Evolutionary conservation across 2,888 invertebrate species (phyloP).

Genomic region (Nemapogon koenigi): DNA sequence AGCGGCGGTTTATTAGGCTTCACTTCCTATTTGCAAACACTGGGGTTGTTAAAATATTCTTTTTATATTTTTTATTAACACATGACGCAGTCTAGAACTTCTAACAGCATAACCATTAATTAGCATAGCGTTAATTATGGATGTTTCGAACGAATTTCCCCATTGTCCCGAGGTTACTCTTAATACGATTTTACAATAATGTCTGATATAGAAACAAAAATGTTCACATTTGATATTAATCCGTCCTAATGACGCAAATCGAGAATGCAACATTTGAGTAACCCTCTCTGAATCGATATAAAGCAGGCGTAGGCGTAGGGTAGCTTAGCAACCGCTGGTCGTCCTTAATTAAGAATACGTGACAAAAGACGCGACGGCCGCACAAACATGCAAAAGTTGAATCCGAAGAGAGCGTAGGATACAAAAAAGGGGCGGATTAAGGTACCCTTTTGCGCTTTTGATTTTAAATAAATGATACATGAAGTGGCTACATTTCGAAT

Average conservation of each 20-base stretch:
- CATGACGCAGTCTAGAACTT: no score
- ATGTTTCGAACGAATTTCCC: no score
- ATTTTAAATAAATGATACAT: slow-evolving; percentile 59
- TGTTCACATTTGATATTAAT: no score
- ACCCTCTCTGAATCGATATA: slow-evolving; percentile 38
- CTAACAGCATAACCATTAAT: no score
- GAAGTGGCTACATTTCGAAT: slow-evolving; percentile 61
- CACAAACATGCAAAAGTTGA: slow-evolving; percentile 52
- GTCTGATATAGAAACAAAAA: no score
- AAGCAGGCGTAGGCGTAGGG: slow-evolving; percentile 38
- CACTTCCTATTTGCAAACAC: slow-evolving; percentile 56
- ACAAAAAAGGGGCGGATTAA: slow-evolving; percentile 61
- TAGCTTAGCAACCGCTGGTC: slow-evolving; percentile 41
- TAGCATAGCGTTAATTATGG: no score
- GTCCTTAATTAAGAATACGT: slow-evolving; percentile 66
- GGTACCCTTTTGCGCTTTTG: slow-evolving; percentile 63
- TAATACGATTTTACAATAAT: no score
- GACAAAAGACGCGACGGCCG: slow-evolving; percentile 64
- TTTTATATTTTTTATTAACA: slow-evolving; percentile 6
- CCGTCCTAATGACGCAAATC: no score
- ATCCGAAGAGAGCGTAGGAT: slow-evolving; percentile 17
- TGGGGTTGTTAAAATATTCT: slow-evolving; percentile 27
- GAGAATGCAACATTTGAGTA: slow-evolving; percentile 5
- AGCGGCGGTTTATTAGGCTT: slow-evolving; percentile 61
- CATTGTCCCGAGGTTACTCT: no score